Evolutionary conservation across 2,113 vertebrate species (phyloP).

Genomic region (Narcine bancroftii): DNA sequence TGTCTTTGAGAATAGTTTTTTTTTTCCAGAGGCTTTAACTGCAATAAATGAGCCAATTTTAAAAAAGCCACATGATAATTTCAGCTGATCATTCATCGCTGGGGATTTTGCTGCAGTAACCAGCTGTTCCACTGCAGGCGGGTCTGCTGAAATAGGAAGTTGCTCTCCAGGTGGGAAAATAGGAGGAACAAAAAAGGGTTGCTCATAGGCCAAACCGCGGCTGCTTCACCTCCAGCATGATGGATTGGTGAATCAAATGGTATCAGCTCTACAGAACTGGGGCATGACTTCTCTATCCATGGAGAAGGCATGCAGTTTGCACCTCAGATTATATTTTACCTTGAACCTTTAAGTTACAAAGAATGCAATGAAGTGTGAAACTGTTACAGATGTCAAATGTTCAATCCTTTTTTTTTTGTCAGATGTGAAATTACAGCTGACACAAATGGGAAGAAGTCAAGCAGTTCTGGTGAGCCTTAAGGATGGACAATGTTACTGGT

Average conservation of each 20-base stretch:
- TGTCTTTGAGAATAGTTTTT: conserved; percentile 1
- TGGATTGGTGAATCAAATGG: conserved; percentile 22
- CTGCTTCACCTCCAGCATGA: not conserved
- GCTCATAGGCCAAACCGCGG: not conserved
- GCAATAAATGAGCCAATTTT: conserved; percentile 32
- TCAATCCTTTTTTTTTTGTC: conserved; percentile 23
- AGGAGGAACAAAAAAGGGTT: conserved; percentile 12
- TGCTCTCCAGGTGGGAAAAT: conserved; percentile 13
- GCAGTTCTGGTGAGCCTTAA: not conserved
- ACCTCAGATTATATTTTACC: not conserved
- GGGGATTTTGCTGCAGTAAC: conserved; percentile 24
- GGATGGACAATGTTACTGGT: not conserved
- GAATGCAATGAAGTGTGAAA: conserved; percentile 35
- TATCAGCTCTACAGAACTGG: not conserved
- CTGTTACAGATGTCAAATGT: conserved; percentile 22
- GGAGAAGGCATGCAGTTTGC: conserved; percentile 2
- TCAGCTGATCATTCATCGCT: conserved; percentile 20
- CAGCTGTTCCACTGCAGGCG: conserved; percentile 22
- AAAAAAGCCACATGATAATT: conserved; percentile 33
- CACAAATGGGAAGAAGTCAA: not conserved
- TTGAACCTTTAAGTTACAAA: conserved; percentile 5
- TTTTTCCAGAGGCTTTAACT: conserved; percentile 21
- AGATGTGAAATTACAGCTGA: conserved; percentile 5
- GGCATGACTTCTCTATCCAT: not conserved
- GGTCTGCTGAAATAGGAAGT: not conserved